A percentile compares a stretch with the other conserved stretches of the same genome.
These are phyloP conservation scores for Petrolisthes cinctipes DNA, from an alignment of 2,888 invertebrate genomes.

Conservation along the genomic window DNA sequence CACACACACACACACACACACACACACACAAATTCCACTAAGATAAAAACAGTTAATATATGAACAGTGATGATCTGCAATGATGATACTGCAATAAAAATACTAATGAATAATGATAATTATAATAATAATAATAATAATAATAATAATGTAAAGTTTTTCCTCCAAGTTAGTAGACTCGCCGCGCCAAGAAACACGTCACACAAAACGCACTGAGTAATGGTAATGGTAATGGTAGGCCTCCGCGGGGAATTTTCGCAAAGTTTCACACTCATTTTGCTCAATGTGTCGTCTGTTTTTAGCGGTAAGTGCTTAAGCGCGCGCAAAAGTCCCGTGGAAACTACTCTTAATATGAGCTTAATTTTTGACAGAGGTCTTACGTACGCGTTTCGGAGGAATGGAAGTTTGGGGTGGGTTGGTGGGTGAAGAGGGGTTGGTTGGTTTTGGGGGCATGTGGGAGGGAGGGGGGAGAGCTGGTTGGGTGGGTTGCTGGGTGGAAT, in stretches of 20 bases:
- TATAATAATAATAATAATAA: not conserved
- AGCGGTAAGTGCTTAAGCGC: constrained; percentile 28
- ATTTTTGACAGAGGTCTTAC: constrained; percentile 35
- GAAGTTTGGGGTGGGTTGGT: not conserved
- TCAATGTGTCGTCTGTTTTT: constrained; percentile 47
- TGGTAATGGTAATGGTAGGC: constrained; percentile 42
- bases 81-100: not conserved
- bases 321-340: constrained; percentile 25
- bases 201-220: constrained; percentile 3
- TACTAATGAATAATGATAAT: not conserved
- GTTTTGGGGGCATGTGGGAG: not conserved
- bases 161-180: no score
- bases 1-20: constrained; percentile 18
- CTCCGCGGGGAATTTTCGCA: constrained; percentile 28
- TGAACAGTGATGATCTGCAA: not conserved
- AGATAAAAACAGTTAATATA: not conserved
- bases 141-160: no score
- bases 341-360: constrained; percentile 41
- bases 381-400: not conserved
- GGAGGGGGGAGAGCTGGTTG: not conserved
- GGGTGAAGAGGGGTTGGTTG: not conserved
- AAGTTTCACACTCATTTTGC: constrained; percentile 49
- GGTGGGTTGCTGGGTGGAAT: not conserved
- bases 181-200: no score
- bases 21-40: not conserved